Percentiles rank a stretch among this genome's conserved stretches.
Evolutionary conservation across 2,113 vertebrate species (phyloP).

Genomic region (Coreoperca whiteheadi): DNA sequence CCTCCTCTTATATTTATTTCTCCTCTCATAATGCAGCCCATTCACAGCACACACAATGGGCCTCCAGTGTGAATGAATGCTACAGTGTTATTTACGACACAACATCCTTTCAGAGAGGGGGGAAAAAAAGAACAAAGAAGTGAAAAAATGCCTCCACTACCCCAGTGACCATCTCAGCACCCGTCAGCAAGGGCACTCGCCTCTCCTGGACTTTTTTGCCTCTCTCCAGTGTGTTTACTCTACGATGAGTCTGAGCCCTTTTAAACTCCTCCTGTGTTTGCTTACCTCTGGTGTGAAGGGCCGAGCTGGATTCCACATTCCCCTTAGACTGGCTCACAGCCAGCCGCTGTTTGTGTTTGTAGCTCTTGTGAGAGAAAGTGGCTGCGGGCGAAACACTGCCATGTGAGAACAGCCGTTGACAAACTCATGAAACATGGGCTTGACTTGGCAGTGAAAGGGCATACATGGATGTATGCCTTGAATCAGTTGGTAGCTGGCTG

Average conservation of each 20-base stretch:
- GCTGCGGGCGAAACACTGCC: slow-evolving; percentile 29
- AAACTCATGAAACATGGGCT: slow-evolving; percentile 54
- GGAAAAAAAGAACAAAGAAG: slow-evolving; percentile 61
- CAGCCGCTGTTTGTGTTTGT: slow-evolving; percentile 52
- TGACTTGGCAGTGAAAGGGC: slow-evolving; percentile 8
- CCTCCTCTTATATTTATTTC: slow-evolving; percentile 77
- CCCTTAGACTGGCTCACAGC: slow-evolving; percentile 62
- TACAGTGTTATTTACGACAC: slow-evolving; percentile 79
- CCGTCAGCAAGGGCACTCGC: slow-evolving; percentile 73
- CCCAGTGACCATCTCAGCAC: slow-evolving; percentile 61
- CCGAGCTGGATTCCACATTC: slow-evolving; percentile 72
- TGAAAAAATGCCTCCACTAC: slow-evolving; percentile 69
- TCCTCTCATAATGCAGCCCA: slow-evolving; percentile 75
- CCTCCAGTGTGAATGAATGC: slow-evolving; percentile 72
- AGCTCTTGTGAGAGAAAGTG: slow-evolving; percentile 41
- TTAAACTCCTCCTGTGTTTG: slow-evolving; percentile 67
- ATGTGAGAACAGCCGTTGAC: slow-evolving; percentile 48
- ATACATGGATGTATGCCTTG: no score
- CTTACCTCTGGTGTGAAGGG: slow-evolving; percentile 67
- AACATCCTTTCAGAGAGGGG: slow-evolving; percentile 66
- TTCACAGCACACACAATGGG: slow-evolving; percentile 81
- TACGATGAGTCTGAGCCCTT: slow-evolving; percentile 36
- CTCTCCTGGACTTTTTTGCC: slow-evolving; percentile 47
- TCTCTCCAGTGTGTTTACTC: slow-evolving; percentile 67
- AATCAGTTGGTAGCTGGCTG: slow-evolving; percentile 18